Percentiles rank a stretch among this genome's conserved stretches.
phyloP scores from a whole-genome alignment of 2,113 vertebrate species.

The Cyanoderma ruficeps region DNA sequence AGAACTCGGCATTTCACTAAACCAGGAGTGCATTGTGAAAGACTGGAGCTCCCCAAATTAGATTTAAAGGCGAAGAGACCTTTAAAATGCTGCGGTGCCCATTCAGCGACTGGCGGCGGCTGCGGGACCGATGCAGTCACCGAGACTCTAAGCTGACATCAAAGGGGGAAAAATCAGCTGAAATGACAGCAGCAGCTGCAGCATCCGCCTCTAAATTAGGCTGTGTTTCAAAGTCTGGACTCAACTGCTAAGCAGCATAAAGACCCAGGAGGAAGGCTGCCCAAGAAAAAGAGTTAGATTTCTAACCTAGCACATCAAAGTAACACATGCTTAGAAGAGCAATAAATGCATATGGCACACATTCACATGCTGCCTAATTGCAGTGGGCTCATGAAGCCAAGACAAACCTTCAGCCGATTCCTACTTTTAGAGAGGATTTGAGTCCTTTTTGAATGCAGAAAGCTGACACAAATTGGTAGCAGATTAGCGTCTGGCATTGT shows the following conservation, averaged over 20 bases:
- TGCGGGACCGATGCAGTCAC: slow-evolving; percentile 76
- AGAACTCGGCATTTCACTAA: slow-evolving; percentile 20
- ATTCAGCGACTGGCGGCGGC: slow-evolving; percentile 64
- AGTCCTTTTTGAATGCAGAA: slow-evolving; percentile 67
- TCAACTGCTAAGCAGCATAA: slow-evolving; percentile 93
- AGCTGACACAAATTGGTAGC: slow-evolving; percentile 78
- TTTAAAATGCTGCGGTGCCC: slow-evolving; percentile 60
- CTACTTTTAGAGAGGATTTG: slow-evolving; percentile 72
- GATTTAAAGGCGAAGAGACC: slow-evolving; percentile 60
- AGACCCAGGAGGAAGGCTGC: slow-evolving; percentile 90
- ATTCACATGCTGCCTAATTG: slow-evolving; percentile 83
- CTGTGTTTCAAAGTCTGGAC: slow-evolving; percentile 90
- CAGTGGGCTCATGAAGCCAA: slow-evolving; percentile 76
- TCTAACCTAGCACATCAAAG: slow-evolving; percentile 87
- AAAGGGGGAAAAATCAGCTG: slow-evolving; percentile 85
- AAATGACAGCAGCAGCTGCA: slow-evolving; percentile 95
- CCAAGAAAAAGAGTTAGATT: slow-evolving; percentile 84
- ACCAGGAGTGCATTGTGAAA: background rate
- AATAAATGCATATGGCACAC: slow-evolving; percentile 82
- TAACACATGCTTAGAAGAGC: slow-evolving; percentile 85
- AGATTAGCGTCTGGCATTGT: slow-evolving; percentile 75
- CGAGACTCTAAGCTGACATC: slow-evolving; percentile 87
- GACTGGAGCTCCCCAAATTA: slow-evolving; percentile 1
- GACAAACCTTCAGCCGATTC: slow-evolving; percentile 78
- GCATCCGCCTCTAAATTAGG: slow-evolving; percentile 88